Conservation (phyloP, 1,140 invertebrate genomes). For the Lucilia cuprina region DNA sequence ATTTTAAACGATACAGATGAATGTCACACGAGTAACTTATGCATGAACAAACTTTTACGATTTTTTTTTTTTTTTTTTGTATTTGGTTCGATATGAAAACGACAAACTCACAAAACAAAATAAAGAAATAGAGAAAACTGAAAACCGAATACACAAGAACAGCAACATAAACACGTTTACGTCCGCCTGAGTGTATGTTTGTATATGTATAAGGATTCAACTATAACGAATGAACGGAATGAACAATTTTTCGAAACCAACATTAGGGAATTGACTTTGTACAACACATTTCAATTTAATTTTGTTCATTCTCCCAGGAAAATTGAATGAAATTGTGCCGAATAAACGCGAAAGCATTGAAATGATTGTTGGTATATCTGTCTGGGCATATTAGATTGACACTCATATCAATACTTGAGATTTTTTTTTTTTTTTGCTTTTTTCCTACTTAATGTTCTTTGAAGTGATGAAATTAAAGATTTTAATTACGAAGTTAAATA, state of each 20-base stretch:
- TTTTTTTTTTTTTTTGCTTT: neutral
- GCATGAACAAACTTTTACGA: slow-evolving; percentile 20
- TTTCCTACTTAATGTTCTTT: neutral
- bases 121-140: neutral
- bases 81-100: neutral
- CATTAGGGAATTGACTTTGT: slow-evolving; percentile 12
- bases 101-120: neutral
- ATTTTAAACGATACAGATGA: slow-evolving; percentile 28
- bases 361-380: neutral
- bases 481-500: neutral
- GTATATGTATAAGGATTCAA: neutral
- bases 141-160: neutral
- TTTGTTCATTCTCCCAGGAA: slow-evolving; percentile 11
- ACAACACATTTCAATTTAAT: slow-evolving; percentile 9
- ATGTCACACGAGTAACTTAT: neutral
- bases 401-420: neutral
- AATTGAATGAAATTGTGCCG: slow-evolving; percentile 17
- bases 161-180: neutral
- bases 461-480: neutral
- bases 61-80: neutral
- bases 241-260: neutral
- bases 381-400: neutral
- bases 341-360: neutral
- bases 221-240: neutral
- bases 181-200: neutral